Conservation (phyloP, 64 coral and sea anemone species). For the Montipora foliosa region DNA sequence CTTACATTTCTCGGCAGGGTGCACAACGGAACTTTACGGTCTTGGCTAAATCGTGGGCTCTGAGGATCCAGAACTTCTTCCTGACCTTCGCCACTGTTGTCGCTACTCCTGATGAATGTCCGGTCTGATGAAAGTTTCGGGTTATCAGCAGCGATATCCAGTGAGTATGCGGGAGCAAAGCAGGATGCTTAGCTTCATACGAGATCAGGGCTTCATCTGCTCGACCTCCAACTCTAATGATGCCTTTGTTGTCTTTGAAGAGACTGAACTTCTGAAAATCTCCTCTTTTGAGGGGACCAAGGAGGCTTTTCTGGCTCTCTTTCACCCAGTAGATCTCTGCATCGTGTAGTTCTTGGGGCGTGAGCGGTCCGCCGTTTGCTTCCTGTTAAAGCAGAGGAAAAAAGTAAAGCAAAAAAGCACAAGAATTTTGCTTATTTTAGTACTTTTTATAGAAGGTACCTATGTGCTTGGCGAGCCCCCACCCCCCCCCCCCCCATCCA, state of each 20-base stretch:
- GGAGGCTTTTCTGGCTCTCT: conserved; percentile 28
- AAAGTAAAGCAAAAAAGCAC: too few relatives aligned
- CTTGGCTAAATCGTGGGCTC: conserved; percentile 25
- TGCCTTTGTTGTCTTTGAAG: conserved; percentile 42
- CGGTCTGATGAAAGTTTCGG: conserved; percentile 14
- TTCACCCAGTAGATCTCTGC: conserved; percentile 9
- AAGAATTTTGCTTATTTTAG: too few relatives aligned
- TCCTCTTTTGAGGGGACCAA: neutral
- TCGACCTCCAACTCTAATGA: conserved; percentile 60
- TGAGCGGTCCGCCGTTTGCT: neutral
- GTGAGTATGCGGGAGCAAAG: conserved; percentile 17
- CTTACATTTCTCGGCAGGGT: too few relatives aligned
- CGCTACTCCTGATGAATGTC: conserved; percentile 41
- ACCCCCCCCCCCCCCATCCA: too few relatives aligned
- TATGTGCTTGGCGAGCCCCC: too few relatives aligned
- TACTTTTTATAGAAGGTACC: too few relatives aligned
- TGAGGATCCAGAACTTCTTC: conserved; percentile 61
- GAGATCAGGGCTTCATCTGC: conserved; percentile 35
- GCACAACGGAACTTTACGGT: neutral
- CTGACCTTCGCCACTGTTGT: conserved; percentile 50
- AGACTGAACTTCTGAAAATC: conserved; percentile 45
- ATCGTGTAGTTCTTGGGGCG: conserved; percentile 31
- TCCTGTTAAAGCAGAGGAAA: too few relatives aligned
- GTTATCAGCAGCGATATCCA: conserved; percentile 36
- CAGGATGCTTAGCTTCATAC: conserved; percentile 60